Percentiles rank a stretch among this genome's conserved stretches.
These are phyloP conservation scores for Ophiodon elongatus DNA, from an alignment of 2,113 vertebrate species.

Conservation along the genomic window DNA sequence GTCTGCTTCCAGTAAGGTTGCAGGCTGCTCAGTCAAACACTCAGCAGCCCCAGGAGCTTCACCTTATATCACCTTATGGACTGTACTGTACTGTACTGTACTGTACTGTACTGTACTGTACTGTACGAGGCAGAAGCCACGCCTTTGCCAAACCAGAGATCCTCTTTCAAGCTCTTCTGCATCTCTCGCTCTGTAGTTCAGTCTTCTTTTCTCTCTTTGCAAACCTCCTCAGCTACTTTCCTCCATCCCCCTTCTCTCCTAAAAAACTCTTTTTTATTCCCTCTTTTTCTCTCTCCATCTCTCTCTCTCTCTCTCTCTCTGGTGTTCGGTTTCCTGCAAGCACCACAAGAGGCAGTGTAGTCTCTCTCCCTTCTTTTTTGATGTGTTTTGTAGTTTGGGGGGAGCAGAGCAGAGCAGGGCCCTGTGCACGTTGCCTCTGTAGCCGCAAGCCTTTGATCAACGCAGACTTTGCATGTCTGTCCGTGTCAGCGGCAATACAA, in stretches of 20 bases:
- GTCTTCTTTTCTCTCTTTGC: conserved; percentile 56
- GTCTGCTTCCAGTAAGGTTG: conserved; percentile 40
- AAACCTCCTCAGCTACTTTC: conserved; percentile 43
- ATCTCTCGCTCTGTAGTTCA: conserved; percentile 57
- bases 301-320: conserved; percentile 50
- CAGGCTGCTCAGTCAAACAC: conserved; percentile 50
- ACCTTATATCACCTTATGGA: conserved; percentile 39
- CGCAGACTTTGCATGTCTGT: conserved; percentile 80
- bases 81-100: conserved; percentile 32
- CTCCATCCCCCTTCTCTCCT: conserved; percentile 35
- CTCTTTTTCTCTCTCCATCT: conserved; percentile 36
- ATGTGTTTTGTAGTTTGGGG: conserved; percentile 66
- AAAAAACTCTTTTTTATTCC: not conserved
- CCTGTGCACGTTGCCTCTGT: conserved; percentile 73
- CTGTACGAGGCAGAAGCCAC: conserved; percentile 71
- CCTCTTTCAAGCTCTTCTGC: conserved; percentile 63
- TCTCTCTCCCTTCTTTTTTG: conserved; percentile 64
- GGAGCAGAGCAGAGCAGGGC: conserved; percentile 63
- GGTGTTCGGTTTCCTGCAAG: conserved; percentile 73
- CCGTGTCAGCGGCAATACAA: conserved; percentile 79
- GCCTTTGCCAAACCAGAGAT: conserved; percentile 80
- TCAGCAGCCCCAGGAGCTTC: conserved; percentile 73
- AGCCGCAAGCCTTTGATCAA: conserved; percentile 70
- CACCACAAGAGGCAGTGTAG: conserved; percentile 74
- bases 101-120: conserved; percentile 38